Percentiles rank a stretch among this genome's conserved stretches.
These are phyloP conservation scores for Aphyosemion australe DNA, from an alignment of 2,113 vertebrate species.

Conservation along the genomic window DNA sequence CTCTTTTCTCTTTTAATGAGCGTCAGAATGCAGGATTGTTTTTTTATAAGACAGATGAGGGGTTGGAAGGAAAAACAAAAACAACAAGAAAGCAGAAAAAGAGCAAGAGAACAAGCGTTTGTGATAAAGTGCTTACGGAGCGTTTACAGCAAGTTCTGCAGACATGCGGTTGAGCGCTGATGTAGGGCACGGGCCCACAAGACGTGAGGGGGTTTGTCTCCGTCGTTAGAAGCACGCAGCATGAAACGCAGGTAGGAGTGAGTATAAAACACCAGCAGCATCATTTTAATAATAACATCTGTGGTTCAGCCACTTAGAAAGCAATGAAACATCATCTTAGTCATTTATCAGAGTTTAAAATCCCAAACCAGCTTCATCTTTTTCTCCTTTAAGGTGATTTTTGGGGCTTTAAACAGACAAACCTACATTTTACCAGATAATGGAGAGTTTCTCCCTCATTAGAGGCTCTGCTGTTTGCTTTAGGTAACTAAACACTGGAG, in stretches of 20 bases:
- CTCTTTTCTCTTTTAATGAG: conserved; percentile 83
- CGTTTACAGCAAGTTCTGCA: conserved; percentile 76
- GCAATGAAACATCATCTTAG: background rate
- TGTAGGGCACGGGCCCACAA: conserved; percentile 68
- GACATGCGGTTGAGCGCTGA: conserved; percentile 63
- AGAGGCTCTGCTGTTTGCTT: no score
- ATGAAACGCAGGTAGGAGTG: conserved; percentile 20
- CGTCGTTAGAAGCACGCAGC: conserved; percentile 54
- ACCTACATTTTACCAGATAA: no score
- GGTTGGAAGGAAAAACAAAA: conserved; percentile 70
- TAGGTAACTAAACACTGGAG: no score
- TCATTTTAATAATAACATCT: conserved; percentile 1
- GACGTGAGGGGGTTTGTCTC: conserved; percentile 38
- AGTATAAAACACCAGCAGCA: background rate
- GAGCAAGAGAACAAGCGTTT: conserved; percentile 79
- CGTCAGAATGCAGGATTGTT: conserved; percentile 75
- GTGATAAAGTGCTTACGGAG: conserved; percentile 83
- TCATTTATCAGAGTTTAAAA: background rate
- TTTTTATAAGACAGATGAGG: conserved; percentile 35
- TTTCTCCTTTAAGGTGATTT: background rate
- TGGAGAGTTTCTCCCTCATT: no score
- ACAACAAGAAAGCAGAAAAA: conserved; percentile 81
- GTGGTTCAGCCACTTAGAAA: background rate
- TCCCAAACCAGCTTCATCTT: background rate
- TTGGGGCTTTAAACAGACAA: background rate